Conservation (phyloP, 2,797 vertebrate species). For the Scomberomorus guttatus region DNA sequence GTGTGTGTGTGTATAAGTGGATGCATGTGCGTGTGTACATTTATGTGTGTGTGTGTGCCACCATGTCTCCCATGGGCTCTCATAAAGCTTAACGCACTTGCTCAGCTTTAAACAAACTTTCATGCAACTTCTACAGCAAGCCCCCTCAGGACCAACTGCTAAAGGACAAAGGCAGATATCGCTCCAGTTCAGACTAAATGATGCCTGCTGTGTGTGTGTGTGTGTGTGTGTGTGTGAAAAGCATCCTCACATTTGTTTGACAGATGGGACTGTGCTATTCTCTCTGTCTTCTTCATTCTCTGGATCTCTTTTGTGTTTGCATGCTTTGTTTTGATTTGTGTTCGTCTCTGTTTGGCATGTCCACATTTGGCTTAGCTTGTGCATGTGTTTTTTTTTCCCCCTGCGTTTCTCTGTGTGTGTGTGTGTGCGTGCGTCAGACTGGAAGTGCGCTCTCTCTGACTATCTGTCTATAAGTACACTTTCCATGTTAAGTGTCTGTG, state of each 20-base stretch:
- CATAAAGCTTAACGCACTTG: constrained; percentile 82
- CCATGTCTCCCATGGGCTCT: constrained; percentile 75
- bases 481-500: constrained; percentile 34
- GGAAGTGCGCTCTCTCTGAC: constrained; percentile 7
- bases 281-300: constrained; percentile 77
- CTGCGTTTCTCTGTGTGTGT: constrained; percentile 5
- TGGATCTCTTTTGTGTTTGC: constrained; percentile 79
- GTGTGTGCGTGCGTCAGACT: constrained; percentile 17
- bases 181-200: constrained; percentile 80
- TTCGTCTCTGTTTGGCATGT: constrained; percentile 79
- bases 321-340: constrained; percentile 80
- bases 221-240: constrained; percentile 17
- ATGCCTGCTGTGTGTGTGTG: constrained; percentile 38
- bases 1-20: constrained; percentile 29
- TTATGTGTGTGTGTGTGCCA: constrained; percentile 56
- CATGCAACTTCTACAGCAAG: constrained; percentile 74
- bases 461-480: constrained; percentile 23
- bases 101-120: constrained; percentile 83
- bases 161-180: constrained; percentile 82
- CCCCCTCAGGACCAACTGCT: constrained; percentile 73
- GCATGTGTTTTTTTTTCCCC: constrained; percentile 20
- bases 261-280: constrained; percentile 81
- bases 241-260: constrained; percentile 79
- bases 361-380: constrained; percentile 68
- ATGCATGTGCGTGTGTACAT: constrained; percentile 27